phyloP scores from a whole-genome alignment of 2,113 vertebrate species.

The Illadopsis cleaveri region DNA sequence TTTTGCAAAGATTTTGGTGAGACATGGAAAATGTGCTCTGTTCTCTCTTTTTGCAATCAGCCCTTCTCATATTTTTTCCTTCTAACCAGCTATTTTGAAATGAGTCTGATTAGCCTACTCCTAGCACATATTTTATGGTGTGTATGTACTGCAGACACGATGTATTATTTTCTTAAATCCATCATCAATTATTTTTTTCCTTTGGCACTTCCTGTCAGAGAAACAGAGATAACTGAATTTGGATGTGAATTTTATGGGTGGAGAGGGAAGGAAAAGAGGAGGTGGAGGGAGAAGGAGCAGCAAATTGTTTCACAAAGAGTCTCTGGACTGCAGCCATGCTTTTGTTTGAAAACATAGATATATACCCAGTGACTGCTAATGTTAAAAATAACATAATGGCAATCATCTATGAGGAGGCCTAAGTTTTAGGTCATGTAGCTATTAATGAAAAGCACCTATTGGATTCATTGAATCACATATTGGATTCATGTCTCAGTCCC shows the following conservation, averaged over 20 bases:
- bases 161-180: neutral
- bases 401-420: neutral
- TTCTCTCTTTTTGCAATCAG: neutral
- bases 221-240: conserved; percentile 13
- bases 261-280: conserved; percentile 48
- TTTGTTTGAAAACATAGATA: conserved; percentile 32
- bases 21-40: neutral
- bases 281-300: conserved; percentile 14
- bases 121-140: neutral
- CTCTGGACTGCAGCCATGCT: conserved; percentile 13
- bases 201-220: neutral
- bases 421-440: neutral
- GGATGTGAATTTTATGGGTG: conserved; percentile 15
- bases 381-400: neutral
- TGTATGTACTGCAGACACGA: neutral
- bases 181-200: neutral
- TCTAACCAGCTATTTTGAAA: neutral
- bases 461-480: no score
- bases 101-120: neutral
- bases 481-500: neutral
- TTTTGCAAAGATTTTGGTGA: neutral
- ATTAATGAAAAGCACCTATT: neutral
- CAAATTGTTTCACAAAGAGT: conserved; percentile 17
- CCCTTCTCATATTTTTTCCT: neutral
- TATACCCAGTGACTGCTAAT: neutral